Base-by-base conservation (phyloP, 2,113 vertebrate species). In the Nycticorax nycticorax region DNA sequence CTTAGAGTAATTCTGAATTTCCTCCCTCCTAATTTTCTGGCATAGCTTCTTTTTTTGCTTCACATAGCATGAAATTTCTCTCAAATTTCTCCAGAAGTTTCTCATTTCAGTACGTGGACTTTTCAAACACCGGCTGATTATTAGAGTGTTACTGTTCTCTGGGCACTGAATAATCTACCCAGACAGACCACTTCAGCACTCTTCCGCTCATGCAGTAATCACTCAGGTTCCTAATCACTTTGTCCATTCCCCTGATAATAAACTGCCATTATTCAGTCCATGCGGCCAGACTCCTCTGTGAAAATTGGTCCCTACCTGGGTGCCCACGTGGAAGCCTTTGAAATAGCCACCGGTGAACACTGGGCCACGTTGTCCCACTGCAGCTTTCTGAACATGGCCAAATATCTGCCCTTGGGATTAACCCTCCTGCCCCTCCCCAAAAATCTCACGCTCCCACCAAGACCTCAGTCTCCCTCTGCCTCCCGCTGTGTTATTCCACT, bases 41-140 rank as follows among this genome's bases (percentile, higher is more conserved):
- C 68, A 74, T 33, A 0, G 0, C 9, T 39, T 27, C 47, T 68
- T 66, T 22, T 13, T 32, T 37, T 37, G 7, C 14, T 74, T 71
- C 19, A 26, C 0, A 2, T 32, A 64, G 21, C 26, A 73, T 0
- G 0, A 80, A 75, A 72, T 67, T 76, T 68, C 37, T 72, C 50
- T 68, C 37, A 50, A 50, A 74, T 63, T 50, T 67, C 62, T 67
- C 22, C 9, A 67, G 41, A 68, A 67, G 55, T 72, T 69, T 84
- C 35, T 80, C 4, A 4, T 1, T 1, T 78, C 8, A n/a, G 4
- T 62, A 64, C 14, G 17, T n/a, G 14, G 59, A 63, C 56, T 76
- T 84, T 52, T 71, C 60, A 89, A 78, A 84, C 2, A 3, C 24
- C 63, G 43, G 13, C 33, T 74, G 76, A 69, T 80, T 67, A 63